Evolutionary conservation across 2,113 vertebrate genomes (phyloP), one percentile per base, ranked within the genome.

Genomic region (Pipa parva): DNA sequence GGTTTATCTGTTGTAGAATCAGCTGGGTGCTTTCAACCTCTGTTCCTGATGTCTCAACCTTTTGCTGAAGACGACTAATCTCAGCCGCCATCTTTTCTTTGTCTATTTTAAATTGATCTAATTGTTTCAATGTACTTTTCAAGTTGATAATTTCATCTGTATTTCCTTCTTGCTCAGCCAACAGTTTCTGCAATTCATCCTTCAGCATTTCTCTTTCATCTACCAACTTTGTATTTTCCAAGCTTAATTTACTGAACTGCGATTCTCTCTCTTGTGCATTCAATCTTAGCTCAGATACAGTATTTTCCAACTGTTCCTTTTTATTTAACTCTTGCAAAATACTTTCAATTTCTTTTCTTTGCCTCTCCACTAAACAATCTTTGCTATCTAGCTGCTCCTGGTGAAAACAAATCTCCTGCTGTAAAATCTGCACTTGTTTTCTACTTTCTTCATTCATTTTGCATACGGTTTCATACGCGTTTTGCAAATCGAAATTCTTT

Each of bases 181-280:
- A 5, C 21, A 79, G 68, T 62, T 73, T 78, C 59, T 80, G 80
- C 42, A 88, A n/a, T 36, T 90, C 82, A 2, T 63, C 54, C 70
- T 79, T 76, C 10, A 77, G 48, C 0, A 7, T 2, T 18, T 73
- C 46, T 24, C 74, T 72, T 74, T 88, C 75, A 2, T 76, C 74
- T 27, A 71, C 39, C 64, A 88, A 56, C 37, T 74, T 77, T 33
- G 70, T 72, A 26, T 74, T 71, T 60, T 49, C 64, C 13, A 60
- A 64, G 60, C 77, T 73, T 52, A 76, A 11, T 3, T 49, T 72
- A 12, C 51, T 1, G 0, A 88, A 22, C 59, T 78, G 63, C 0
- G 72, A 36, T 0, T 86, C 82, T 78, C 86, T 83, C 29, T 21
- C 57, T 2, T 57, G 26, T 51, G 75, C 20, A 7, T 75, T 76